Base-by-base conservation (phyloP, 30 jellyfish, hydroid and myxozoan species). In the Hydractinia echinata region DNA sequence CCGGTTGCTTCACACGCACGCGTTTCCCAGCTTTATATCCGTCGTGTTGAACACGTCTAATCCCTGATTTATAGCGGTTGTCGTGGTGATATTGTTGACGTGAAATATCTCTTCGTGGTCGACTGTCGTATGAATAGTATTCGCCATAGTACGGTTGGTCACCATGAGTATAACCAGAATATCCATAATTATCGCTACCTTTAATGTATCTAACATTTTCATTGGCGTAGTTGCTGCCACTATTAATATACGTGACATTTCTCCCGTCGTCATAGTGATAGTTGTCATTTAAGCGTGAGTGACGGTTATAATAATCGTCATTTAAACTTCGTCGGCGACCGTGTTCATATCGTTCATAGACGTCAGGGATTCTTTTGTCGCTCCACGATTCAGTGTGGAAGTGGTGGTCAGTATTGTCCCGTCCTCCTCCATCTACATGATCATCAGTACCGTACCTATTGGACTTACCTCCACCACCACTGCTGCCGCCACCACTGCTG, bases 301-400 rank as follows among this genome's bases (percentile, higher is more conserved):
- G 8, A 48, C 21, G 68, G 66, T 74, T 44, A 74, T 5, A 5
- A 51, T 74, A 19, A 8, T 55, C 83, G 15, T 74, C 66, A 9
- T 74, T 52, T 74, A 13, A 66, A 66, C 44, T 49, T 8, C 76
- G 76, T 1, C 4, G 76, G 9, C 8, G 15, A 13, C 20, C 66
- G 66, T 18, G 62, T 74, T 6, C 14, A 13, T 66, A 13, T 4
- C 66, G 7, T 4, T 74, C 53, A n/a, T 71, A 11, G 52, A 51
- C 21, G 61, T 20, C 77, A 11, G 19, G 55, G 10, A 53, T 50
- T 49, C 87, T 62, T 15, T 80, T 67, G 50, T 80, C 87, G 14
- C 18, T 64, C 87, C 87, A 80, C 18, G 87, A 80, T 61, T 61
- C 84, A 5, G 87, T 80, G 10, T 80, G 87, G 21, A 62, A 80